Evolutionary conservation across 2,113 vertebrate genomes (phyloP), one percentile per base, ranked within the genome.

Genomic region (Cyanoderma ruficeps): DNA sequence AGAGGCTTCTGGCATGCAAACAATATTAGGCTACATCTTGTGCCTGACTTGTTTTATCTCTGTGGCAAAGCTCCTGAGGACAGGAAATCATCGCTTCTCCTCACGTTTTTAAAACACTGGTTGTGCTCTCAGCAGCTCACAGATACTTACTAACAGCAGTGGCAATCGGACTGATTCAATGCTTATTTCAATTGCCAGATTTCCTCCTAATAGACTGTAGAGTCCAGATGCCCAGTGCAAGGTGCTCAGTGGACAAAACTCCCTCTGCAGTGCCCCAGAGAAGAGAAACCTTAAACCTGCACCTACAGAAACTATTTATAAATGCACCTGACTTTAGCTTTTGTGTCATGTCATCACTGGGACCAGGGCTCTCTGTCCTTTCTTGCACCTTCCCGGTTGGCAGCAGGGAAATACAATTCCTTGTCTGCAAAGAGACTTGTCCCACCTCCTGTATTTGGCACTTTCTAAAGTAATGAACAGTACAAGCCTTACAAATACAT

Each of bases 271-370:
- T 44, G 33, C 75, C 64, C 67, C 89, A 89, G 15, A 27, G 8
- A 74, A 68, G 64, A 94, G 97, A 97, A 97, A 97, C 87, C 87
- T 70, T 83, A 96, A 89, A 94, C 89, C 76, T 74, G 53, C 59
- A 93, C 71, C 76, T 72, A 75, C 50, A 89, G 78, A 80, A 83
- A 95, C 96, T 97, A 96, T 96, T 97, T 97, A 96, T 97, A 97
- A 96, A 91, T 31, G 71, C 80, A 84, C 91, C 89, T 90, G 96
- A 56, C 87, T 52, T 65, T 10, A 24, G 33, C 12, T 83, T 83
- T 83, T 76, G 61, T 89, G 64, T 67, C 65, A 24, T 35, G 37
- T 71, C 52, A 35, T 67, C 83, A 28, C 49, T 30, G 46, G 21
- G 16, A 42, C 21, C 3, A 6, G 47, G 50, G 42, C 70, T 70